phyloP scores from a whole-genome alignment of 2,888 invertebrate genomes.

The Asteroscopus sphinx region DNA sequence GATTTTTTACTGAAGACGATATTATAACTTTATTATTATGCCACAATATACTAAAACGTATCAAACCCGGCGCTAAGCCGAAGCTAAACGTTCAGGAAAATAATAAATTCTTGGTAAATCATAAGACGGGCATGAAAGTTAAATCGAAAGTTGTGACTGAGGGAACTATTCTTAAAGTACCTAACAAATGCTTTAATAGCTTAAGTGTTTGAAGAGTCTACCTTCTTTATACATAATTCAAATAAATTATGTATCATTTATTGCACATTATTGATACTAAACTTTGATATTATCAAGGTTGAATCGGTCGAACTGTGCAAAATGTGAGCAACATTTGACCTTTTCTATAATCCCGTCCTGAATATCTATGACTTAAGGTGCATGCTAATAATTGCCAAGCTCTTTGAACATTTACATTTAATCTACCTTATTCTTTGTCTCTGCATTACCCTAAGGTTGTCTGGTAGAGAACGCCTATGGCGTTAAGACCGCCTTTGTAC shows the following conservation, averaged over 20 bases:
- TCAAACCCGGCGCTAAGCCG: slow-evolving; percentile 1
- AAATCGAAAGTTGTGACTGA: slow-evolving; percentile 15
- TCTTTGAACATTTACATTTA: too few relatives aligned
- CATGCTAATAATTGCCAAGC: too few relatives aligned
- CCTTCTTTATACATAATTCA: background rate
- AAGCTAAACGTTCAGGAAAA: slow-evolving; percentile 15
- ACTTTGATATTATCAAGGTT: too few relatives aligned
- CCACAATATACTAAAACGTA: slow-evolving; percentile 2
- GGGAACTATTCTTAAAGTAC: slow-evolving; percentile 21
- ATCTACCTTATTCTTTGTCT: too few relatives aligned
- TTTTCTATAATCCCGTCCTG: too few relatives aligned
- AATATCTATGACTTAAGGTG: too few relatives aligned
- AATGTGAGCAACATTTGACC: too few relatives aligned
- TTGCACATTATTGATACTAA: too few relatives aligned
- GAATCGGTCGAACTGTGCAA: too few relatives aligned
- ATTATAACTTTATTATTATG: background rate
- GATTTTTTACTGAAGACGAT: background rate
- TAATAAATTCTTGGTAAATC: slow-evolving; percentile 29
- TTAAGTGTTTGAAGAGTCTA: background rate
- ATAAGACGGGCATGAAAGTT: slow-evolving; percentile 19
- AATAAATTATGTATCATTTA: background rate
- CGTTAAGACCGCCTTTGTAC: too few relatives aligned
- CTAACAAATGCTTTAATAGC: background rate
- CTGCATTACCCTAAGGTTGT: too few relatives aligned
- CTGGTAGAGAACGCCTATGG: too few relatives aligned